phyloP scores from a whole-genome alignment of 2,888 invertebrate genomes.

The Falcaria lacertinaria region DNA sequence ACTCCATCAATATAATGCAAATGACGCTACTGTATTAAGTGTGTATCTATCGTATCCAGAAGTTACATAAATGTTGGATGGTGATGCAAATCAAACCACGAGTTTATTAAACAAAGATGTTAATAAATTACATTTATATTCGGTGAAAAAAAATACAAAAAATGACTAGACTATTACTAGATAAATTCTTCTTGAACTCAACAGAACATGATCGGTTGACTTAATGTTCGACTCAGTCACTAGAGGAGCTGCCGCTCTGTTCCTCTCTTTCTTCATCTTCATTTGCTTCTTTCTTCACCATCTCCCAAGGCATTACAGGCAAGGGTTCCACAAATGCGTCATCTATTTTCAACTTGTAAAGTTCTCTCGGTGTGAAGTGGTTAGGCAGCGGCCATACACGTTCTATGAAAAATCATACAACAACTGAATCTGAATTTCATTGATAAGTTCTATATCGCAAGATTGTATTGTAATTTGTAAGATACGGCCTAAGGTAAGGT shows the following conservation, averaged over 20 bases:
- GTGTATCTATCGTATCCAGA: too few relatives aligned
- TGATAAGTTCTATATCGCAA: too few relatives aligned
- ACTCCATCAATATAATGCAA: too few relatives aligned
- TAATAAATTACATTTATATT: slow-evolving; percentile 2
- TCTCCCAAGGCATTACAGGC: slow-evolving; percentile 72
- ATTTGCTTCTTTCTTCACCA: slow-evolving; percentile 43
- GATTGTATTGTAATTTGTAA: too few relatives aligned
- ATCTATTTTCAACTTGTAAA: slow-evolving; percentile 67
- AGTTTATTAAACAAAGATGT: too few relatives aligned
- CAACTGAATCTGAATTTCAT: too few relatives aligned
- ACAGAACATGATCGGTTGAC: neutral
- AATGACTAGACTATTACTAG: slow-evolving; percentile 23
- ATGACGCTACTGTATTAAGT: too few relatives aligned
- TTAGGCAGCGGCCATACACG: slow-evolving; percentile 64
- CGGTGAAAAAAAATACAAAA: slow-evolving; percentile 9
- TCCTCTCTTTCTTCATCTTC: slow-evolving; percentile 50
- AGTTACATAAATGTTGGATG: too few relatives aligned
- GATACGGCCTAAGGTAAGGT: too few relatives aligned
- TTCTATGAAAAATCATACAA: slow-evolving; percentile 35
- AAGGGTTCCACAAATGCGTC: slow-evolving; percentile 69
- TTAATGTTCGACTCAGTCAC: slow-evolving; percentile 33
- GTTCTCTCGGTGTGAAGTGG: slow-evolving; percentile 59
- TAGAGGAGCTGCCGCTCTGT: slow-evolving; percentile 43
- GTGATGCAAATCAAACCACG: too few relatives aligned
- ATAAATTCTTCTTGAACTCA: neutral